Evolutionary conservation across 2,888 invertebrate genomes (phyloP).

Genomic region (Nipponacmea schrenckii): DNA sequence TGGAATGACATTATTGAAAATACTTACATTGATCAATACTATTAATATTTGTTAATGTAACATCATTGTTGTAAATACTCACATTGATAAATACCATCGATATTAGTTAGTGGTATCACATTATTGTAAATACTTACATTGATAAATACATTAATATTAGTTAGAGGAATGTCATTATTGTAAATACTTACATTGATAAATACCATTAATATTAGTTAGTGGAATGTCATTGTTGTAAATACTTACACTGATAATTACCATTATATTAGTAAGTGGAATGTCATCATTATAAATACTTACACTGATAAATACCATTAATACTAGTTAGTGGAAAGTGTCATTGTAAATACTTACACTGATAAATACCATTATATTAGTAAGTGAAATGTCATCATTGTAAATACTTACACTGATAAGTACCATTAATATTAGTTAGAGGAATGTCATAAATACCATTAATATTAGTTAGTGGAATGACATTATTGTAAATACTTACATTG

Average conservation of each 20-base stretch:
- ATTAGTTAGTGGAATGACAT: conserved; percentile 81
- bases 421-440: conserved; percentile 81
- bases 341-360: conserved; percentile 69
- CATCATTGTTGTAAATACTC: too few relatives aligned
- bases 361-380: conserved; percentile 82
- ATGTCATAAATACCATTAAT: conserved; percentile 82
- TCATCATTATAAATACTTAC: conserved; percentile 46
- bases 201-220: too few relatives aligned
- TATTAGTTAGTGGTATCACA: conserved; percentile 82
- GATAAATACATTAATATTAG: conserved; percentile 81
- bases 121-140: conserved; percentile 69
- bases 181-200: too few relatives aligned
- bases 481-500: conserved; percentile 69
- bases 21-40: conserved; percentile 74
- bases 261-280: conserved; percentile 49
- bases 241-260: conserved; percentile 75
- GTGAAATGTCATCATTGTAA: conserved; percentile 76
- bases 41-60: conserved; percentile 82
- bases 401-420: conserved; percentile 74
- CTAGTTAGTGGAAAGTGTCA: conserved; percentile 79
- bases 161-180: conserved; percentile 78
- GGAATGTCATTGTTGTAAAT: too few relatives aligned
- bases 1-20: too few relatives aligned
- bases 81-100: conserved; percentile 78
- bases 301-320: conserved; percentile 78